Conservation (phyloP, 2,113 vertebrate genomes). For the Synodontis membranacea region DNA sequence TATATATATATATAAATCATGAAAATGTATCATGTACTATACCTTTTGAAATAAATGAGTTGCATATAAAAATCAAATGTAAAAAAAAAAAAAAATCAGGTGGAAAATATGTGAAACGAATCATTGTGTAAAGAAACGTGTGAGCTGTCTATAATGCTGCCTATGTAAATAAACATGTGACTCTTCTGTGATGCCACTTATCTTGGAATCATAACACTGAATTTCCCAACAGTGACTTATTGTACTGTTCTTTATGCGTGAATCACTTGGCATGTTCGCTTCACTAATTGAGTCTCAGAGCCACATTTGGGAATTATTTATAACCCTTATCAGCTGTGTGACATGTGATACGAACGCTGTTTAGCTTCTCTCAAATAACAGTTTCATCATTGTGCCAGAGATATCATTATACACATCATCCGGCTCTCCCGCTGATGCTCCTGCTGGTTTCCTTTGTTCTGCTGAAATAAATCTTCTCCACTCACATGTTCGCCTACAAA, state of each 20-base stretch:
- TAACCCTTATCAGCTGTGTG: conserved; percentile 50
- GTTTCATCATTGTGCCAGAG: conserved; percentile 38
- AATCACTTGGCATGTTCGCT: conserved; percentile 45
- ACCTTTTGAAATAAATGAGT: too few species aligned
- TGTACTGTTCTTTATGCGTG: conserved; percentile 28
- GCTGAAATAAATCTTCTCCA: conserved; percentile 28
- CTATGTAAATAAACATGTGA: background rate
- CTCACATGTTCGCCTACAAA: conserved; percentile 7
- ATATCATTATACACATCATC: conserved; percentile 43
- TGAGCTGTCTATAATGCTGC: background rate
- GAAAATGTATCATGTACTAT: background rate
- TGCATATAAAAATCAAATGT: background rate
- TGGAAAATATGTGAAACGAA: background rate
- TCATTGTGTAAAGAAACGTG: background rate
- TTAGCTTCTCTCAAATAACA: conserved; percentile 40
- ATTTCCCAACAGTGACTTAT: conserved; percentile 23
- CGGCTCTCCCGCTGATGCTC: conserved; percentile 11
- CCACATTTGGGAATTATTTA: conserved; percentile 49
- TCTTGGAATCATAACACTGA: conserved; percentile 31
- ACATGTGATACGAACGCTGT: conserved; percentile 45
- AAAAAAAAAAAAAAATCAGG: background rate
- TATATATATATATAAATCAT: too few species aligned
- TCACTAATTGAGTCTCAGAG: conserved; percentile 53
- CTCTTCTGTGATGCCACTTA: conserved; percentile 20
- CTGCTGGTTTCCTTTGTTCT: conserved; percentile 21